Conservation (phyloP, 2,888 invertebrate genomes). For the Drosophila trichaetosa region DNA sequence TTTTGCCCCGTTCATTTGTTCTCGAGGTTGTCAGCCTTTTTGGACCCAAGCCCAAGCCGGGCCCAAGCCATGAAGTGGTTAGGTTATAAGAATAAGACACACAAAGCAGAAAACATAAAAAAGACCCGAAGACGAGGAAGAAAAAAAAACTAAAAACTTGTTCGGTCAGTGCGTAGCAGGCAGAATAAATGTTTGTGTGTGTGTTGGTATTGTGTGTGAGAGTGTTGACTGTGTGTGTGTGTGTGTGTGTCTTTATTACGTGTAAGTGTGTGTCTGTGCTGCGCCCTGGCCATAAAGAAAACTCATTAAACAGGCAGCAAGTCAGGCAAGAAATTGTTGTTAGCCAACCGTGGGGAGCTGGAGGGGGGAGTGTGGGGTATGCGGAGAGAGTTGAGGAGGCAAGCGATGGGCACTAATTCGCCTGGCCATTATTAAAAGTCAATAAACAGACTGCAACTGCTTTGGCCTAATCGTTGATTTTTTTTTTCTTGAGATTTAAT, state of each 20-base stretch:
- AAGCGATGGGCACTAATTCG: constrained; percentile 45
- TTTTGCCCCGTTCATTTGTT: constrained; percentile 57
- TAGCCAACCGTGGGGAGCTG: constrained; percentile 35
- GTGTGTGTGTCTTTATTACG: constrained; percentile 6
- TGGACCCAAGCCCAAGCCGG: constrained; percentile 49
- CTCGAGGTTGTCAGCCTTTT: constrained; percentile 82
- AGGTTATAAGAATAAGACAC: constrained; percentile 67
- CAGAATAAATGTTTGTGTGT: constrained; percentile 42
- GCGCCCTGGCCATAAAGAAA: constrained; percentile 76
- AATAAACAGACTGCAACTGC: constrained; percentile 66
- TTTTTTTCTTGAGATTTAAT: constrained; percentile 50
- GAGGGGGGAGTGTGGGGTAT: background rate
- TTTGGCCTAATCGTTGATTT: constrained; percentile 54
- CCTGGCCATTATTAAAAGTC: constrained; percentile 73
- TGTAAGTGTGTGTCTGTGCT: constrained; percentile 42
- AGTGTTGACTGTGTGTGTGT: constrained; percentile 27
- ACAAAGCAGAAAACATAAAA: constrained; percentile 61
- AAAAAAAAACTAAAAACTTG: constrained; percentile 64
- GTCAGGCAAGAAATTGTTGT: constrained; percentile 57
- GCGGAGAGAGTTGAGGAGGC: background rate
- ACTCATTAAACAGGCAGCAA: constrained; percentile 73
- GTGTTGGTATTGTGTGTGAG: constrained; percentile 17
- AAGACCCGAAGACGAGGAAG: constrained; percentile 39
- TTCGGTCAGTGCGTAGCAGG: constrained; percentile 73
- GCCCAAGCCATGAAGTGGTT: constrained; percentile 67